phyloP scores from a whole-genome alignment of 2,888 invertebrate species.

The Parnassius orleans region DNA sequence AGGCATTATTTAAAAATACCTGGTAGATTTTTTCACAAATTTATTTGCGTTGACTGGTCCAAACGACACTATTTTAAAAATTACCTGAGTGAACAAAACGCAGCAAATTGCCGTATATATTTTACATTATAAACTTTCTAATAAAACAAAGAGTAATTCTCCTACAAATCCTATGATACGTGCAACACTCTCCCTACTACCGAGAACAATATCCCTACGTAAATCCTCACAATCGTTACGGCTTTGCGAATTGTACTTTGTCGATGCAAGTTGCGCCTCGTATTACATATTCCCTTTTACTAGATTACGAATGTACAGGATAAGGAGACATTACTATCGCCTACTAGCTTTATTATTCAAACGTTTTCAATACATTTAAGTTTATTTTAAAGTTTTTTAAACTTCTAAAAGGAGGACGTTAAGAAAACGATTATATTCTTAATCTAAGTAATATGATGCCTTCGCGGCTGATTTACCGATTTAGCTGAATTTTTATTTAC shows the following conservation, averaged over 20 bases:
- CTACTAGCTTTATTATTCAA: conserved; percentile 3
- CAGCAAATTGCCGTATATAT: too few species aligned
- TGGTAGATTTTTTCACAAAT: too few species aligned
- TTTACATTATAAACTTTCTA: too few species aligned
- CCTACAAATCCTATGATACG: conserved; percentile 17
- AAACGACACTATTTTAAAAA: too few species aligned
- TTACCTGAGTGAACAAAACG: too few species aligned
- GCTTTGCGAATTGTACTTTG: conserved; percentile 64
- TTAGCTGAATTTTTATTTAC: too few species aligned
- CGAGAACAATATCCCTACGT: conserved; percentile 51
- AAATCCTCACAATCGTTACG: conserved; percentile 70
- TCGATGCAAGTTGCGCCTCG: conserved; percentile 57
- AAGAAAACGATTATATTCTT: too few species aligned
- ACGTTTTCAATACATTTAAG: not conserved
- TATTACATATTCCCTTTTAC: conserved; percentile 59
- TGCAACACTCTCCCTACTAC: conserved; percentile 20
- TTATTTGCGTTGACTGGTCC: too few species aligned
- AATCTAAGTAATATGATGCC: too few species aligned
- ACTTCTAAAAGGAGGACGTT: not conserved
- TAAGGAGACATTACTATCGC: conserved; percentile 21
- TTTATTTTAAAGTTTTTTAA: not conserved
- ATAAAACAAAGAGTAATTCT: conserved; percentile 3
- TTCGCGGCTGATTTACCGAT: too few species aligned
- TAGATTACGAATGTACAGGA: conserved; percentile 39
- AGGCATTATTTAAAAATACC: too few species aligned